Evolutionary conservation across 2,113 vertebrate species (phyloP).

Genomic region (Proteles cristata): DNA sequence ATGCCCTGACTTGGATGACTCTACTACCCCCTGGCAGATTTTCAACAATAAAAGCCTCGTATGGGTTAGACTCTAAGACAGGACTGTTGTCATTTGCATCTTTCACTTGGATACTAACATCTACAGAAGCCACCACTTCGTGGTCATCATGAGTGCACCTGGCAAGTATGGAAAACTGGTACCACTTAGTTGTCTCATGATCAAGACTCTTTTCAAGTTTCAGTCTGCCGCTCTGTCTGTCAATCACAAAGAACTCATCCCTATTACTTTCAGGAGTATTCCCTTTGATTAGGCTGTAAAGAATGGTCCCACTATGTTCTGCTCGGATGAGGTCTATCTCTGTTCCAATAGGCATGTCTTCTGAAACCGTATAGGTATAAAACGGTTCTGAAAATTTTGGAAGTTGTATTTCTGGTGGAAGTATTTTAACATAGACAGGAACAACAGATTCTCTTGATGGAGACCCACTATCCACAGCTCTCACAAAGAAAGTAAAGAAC

Average conservation of each 20-base stretch:
- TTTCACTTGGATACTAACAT: slow-evolving; percentile 95
- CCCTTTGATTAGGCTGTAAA: slow-evolving; percentile 93
- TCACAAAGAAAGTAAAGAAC: slow-evolving; percentile 93
- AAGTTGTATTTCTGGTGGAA: slow-evolving; percentile 90
- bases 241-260: slow-evolving; percentile 94
- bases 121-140: slow-evolving; percentile 90
- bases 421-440: slow-evolving; percentile 93
- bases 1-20: slow-evolving; percentile 95
- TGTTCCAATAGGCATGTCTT: slow-evolving; percentile 94
- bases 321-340: slow-evolving; percentile 93
- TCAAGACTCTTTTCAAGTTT: slow-evolving; percentile 96
- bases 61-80: slow-evolving; percentile 93
- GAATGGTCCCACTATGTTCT: slow-evolving; percentile 86
- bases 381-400: slow-evolving; percentile 94
- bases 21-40: slow-evolving; percentile 92
- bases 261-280: slow-evolving; percentile 95
- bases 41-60: slow-evolving; percentile 94
- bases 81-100: slow-evolving; percentile 97
- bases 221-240: slow-evolving; percentile 91
- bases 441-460: slow-evolving; percentile 92
- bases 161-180: slow-evolving; percentile 93
- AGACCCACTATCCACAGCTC: slow-evolving; percentile 94
- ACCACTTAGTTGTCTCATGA: slow-evolving; percentile 97
- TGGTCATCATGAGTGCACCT: slow-evolving; percentile 86
- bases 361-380: slow-evolving; percentile 93